Conservation (phyloP, 2,797 vertebrate genomes). For the Pelodytes ibericus region DNA sequence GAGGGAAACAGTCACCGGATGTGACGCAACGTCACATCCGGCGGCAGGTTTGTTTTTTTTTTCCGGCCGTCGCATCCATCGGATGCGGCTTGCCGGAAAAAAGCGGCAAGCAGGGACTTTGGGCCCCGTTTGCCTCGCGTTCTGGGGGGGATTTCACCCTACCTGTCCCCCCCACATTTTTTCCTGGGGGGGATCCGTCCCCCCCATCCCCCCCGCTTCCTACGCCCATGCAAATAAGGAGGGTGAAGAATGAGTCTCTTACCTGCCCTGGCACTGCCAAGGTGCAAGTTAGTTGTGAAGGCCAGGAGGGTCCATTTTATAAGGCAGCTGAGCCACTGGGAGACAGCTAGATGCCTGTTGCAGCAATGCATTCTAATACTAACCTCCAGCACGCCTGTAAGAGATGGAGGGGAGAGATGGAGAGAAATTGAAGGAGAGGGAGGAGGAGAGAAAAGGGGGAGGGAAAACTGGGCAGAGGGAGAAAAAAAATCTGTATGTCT, state of each 20-base stretch:
- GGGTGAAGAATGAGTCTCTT: background rate
- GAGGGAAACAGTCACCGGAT: too few relatives aligned
- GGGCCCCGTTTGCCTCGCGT: too few relatives aligned
- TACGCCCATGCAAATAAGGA: too few relatives aligned
- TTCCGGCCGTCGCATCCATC: too few relatives aligned
- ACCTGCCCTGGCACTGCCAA: slow-evolving; percentile 36
- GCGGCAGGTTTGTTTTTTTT: too few relatives aligned
- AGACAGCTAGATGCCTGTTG: slow-evolving; percentile 41
- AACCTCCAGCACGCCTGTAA: slow-evolving; percentile 36
- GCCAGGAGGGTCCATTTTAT: slow-evolving; percentile 62
- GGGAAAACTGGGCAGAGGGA: slow-evolving; percentile 36
- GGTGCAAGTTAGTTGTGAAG: slow-evolving; percentile 32
- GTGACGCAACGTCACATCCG: too few relatives aligned
- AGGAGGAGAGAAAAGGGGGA: slow-evolving; percentile 54
- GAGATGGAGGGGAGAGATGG: slow-evolving; percentile 43
- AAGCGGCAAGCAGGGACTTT: too few relatives aligned
- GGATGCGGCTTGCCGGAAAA: too few relatives aligned
- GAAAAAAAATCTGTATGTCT: slow-evolving; percentile 58
- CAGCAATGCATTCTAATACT: slow-evolving; percentile 51
- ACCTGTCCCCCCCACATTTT: too few relatives aligned
- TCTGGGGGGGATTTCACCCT: too few relatives aligned
- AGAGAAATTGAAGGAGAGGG: slow-evolving; percentile 54
- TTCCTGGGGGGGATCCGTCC: too few relatives aligned
- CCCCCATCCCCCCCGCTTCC: too few relatives aligned
- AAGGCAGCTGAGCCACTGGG: slow-evolving; percentile 58